Conservation (phyloP, 2,888 invertebrate genomes). For the Glomeris marginata region DNA sequence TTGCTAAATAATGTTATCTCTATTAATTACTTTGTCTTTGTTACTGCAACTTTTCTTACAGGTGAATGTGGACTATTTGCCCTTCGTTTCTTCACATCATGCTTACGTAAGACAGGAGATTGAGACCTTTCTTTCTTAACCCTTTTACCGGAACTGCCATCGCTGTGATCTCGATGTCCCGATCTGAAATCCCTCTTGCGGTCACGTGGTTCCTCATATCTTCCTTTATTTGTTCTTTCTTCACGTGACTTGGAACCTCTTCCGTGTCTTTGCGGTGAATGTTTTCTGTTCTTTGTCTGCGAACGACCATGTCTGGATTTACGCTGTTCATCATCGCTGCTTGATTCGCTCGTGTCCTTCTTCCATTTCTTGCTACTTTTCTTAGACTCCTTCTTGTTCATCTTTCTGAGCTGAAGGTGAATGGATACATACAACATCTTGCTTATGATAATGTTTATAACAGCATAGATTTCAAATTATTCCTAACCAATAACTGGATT, state of each 20-base stretch:
- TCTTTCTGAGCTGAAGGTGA: slow-evolving; percentile 18
- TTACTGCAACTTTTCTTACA: slow-evolving; percentile 2
- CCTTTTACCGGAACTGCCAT: slow-evolving; percentile 18
- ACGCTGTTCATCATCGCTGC: slow-evolving; percentile 41
- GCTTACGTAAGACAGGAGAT: background rate
- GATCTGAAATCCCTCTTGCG: too few relatives aligned
- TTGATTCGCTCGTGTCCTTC: background rate
- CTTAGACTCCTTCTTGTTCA: slow-evolving; percentile 22
- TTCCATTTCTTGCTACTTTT: slow-evolving; percentile 13
- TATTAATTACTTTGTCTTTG: slow-evolving; percentile 5
- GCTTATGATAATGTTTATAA: background rate
- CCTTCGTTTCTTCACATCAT: background rate
- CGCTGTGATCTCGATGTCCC: background rate
- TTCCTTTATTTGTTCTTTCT: too few relatives aligned
- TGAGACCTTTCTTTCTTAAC: too few relatives aligned
- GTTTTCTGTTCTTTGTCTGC: slow-evolving; percentile 46
- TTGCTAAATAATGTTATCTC: background rate
- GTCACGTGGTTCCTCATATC: too few relatives aligned
- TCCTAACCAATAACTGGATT: slow-evolving; percentile 54
- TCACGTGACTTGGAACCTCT: too few relatives aligned
- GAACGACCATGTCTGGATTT: too few relatives aligned
- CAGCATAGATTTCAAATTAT: background rate
- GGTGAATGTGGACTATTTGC: background rate
- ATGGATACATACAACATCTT: background rate
- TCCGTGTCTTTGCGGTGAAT: too few relatives aligned